phyloP scores from a whole-genome alignment of 2,113 vertebrate species.

The Azemiops feae region DNA sequence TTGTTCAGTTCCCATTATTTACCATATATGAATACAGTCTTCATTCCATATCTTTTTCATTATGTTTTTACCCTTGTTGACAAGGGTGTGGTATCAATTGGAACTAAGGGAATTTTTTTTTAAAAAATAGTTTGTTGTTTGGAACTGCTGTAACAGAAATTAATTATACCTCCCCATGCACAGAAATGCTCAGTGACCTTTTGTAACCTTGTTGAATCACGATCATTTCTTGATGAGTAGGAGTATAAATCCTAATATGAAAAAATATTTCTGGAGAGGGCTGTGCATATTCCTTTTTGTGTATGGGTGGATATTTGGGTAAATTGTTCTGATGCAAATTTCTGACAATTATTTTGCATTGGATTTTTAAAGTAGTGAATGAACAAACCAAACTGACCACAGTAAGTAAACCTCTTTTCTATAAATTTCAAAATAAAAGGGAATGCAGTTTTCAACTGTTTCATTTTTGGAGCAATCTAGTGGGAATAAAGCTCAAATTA shows the following conservation, averaged over 20 bases:
- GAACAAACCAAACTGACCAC: background rate
- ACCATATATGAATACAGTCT: background rate
- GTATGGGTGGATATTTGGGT: background rate
- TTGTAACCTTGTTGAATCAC: background rate
- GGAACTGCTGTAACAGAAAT: background rate
- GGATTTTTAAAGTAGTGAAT: background rate
- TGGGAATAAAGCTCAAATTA: background rate
- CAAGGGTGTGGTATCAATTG: background rate
- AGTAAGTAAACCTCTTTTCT: background rate
- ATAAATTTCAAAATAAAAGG: background rate
- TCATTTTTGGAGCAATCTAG: background rate
- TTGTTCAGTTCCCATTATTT: background rate
- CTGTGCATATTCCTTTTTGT: background rate
- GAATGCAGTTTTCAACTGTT: background rate
- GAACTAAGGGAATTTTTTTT: background rate
- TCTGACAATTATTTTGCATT: background rate
- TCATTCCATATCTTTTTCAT: background rate
- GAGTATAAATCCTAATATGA: background rate
- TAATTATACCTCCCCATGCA: background rate
- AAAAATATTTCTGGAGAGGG: background rate
- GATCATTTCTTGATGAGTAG: background rate
- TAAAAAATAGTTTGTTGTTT: background rate
- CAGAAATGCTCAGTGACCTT: background rate
- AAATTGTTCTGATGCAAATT: background rate
- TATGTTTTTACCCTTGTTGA: background rate